Percentiles rank a stretch among this genome's conserved stretches.
Conservation (phyloP, 30 jellyfish, hydroid and myxozoan species). For the Hydractinia symbiolongicarpus region DNA sequence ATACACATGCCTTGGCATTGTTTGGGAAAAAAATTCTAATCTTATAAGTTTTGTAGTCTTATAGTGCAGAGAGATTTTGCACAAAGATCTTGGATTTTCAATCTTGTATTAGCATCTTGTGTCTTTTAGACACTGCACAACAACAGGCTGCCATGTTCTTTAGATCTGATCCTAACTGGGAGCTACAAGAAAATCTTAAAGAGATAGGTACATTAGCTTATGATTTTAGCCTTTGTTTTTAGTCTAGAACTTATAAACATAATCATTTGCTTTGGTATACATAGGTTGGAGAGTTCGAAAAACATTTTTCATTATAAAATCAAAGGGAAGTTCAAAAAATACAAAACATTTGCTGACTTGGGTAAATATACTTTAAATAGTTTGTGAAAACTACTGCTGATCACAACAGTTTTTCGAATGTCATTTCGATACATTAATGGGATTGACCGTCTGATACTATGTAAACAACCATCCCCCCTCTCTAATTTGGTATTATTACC, state of each 20-base stretch:
- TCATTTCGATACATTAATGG: too few species aligned
- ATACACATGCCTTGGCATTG: too few species aligned
- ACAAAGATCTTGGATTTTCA: too few species aligned
- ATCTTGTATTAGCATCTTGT: neutral
- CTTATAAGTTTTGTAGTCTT: too few species aligned
- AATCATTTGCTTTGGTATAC: neutral
- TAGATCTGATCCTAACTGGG: slow-evolving; percentile 99
- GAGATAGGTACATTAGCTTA: slow-evolving; percentile 56
- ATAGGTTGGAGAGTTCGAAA: slow-evolving; percentile 93
- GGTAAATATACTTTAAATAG: slow-evolving; percentile 37
- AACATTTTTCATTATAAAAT: slow-evolving; percentile 69
- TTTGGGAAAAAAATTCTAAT: too few species aligned
- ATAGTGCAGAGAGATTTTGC: too few species aligned
- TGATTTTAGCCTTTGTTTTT: neutral
- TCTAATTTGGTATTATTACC: too few species aligned
- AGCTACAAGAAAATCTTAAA: slow-evolving; percentile 79
- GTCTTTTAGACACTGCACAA: slow-evolving; percentile 61
- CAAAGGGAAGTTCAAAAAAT: slow-evolving; percentile 70
- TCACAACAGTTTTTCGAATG: too few species aligned
- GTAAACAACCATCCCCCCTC: too few species aligned
- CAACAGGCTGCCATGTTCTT: slow-evolving; percentile 98
- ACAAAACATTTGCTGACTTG: slow-evolving; percentile 68
- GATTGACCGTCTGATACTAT: too few species aligned
- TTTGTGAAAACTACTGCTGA: too few species aligned
- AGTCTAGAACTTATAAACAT: neutral